Evolutionary conservation across 2,888 invertebrate species (phyloP).

Genomic region (Drosophila lacicola): DNA sequence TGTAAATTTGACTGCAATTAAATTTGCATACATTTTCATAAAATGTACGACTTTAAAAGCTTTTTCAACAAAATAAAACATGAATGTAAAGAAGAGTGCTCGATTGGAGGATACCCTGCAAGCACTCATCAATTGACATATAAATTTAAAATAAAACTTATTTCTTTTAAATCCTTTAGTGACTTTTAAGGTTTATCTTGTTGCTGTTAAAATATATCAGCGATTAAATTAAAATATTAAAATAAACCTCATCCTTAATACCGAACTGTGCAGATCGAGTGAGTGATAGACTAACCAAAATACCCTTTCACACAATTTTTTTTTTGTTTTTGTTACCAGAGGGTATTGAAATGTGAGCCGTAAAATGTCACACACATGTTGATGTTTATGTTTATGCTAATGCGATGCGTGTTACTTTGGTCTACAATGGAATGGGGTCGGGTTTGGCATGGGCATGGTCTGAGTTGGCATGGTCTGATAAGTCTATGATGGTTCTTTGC

Average conservation of each 20-base stretch:
- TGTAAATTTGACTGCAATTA: conserved; percentile 77
- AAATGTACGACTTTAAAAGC: conserved; percentile 57
- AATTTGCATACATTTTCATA: conserved; percentile 80
- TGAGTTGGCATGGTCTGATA: conserved; percentile 6
- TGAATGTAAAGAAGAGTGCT: background rate
- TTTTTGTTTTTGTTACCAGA: conserved; percentile 1
- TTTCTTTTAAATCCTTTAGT: too few species aligned
- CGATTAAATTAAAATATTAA: too few species aligned
- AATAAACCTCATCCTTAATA: too few species aligned
- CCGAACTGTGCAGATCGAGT: too few species aligned
- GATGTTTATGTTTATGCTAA: conserved; percentile 74
- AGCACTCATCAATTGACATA: too few species aligned
- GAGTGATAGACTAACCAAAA: too few species aligned
- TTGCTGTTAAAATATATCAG: too few species aligned
- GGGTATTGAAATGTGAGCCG: conserved; percentile 44
- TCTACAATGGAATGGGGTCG: conserved; percentile 3
- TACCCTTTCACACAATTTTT: background rate
- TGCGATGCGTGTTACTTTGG: conserved; percentile 46
- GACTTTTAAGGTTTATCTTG: too few species aligned
- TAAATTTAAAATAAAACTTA: background rate
- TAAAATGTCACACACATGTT: conserved; percentile 77
- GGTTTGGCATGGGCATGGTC: background rate
- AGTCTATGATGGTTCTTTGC: conserved; percentile 57
- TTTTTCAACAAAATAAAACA: conserved; percentile 14
- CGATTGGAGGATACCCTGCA: conserved; percentile 4